Conservation (phyloP, 2,113 vertebrate genomes). For the Stigmatopora nigra region DNA sequence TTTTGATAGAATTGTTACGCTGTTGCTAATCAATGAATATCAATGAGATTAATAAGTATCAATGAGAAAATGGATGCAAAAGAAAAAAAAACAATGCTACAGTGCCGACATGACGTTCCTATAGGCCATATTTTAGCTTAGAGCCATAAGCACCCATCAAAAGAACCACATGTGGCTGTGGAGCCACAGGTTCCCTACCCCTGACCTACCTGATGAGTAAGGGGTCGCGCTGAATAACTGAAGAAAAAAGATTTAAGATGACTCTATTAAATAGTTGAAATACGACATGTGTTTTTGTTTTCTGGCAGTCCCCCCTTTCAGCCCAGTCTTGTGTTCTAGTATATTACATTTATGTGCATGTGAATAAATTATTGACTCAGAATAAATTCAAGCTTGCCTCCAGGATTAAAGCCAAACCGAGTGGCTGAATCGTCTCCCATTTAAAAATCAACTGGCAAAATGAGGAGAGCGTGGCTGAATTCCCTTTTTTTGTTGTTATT, state of each 20-base stretch:
- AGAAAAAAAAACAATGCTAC: too few relatives aligned
- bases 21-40: too few relatives aligned
- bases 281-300: conserved; percentile 17
- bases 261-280: not conserved
- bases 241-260: not conserved
- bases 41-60: too few relatives aligned
- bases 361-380: conserved; percentile 69
- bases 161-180: too few relatives aligned
- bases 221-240: not conserved
- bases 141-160: too few relatives aligned
- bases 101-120: too few relatives aligned
- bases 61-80: too few relatives aligned
- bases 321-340: conserved; percentile 28
- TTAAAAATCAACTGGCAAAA: conserved; percentile 34
- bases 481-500: not conserved
- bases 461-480: not conserved
- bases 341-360: conserved; percentile 24
- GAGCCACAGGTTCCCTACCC: too few relatives aligned
- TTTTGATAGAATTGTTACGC: too few relatives aligned
- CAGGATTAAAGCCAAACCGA: conserved; percentile 50
- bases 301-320: conserved; percentile 19
- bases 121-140: too few relatives aligned
- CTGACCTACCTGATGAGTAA: too few relatives aligned
- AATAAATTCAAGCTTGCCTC: conserved; percentile 60
- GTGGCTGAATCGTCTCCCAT: conserved; percentile 43